A percentile compares a stretch with the other conserved stretches of the same genome.
These are phyloP conservation scores for Eueremaeus valkanovi DNA, from an alignment of 2,888 invertebrate species.

Conservation along the genomic window DNA sequence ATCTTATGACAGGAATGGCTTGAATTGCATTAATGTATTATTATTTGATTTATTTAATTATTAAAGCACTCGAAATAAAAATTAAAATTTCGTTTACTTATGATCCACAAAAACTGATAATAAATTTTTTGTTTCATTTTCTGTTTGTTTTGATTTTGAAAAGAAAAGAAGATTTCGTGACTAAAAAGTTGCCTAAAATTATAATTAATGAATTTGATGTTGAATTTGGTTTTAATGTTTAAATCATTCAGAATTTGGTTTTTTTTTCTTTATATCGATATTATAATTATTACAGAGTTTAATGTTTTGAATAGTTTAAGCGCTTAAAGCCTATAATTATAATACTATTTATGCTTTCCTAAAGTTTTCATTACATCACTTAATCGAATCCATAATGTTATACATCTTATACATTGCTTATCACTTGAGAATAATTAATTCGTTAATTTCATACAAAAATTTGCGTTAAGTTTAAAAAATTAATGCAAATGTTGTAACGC, in stretches of 20 bases:
- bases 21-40: background rate
- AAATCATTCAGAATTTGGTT: background rate
- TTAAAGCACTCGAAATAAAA: too few species aligned
- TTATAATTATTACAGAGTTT: background rate
- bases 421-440: too few species aligned
- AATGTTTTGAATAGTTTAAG: background rate
- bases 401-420: too few species aligned
- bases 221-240: background rate
- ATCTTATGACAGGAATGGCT: background rate
- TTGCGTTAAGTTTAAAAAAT: too few species aligned
- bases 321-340: background rate
- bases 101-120: background rate
- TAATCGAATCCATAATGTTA: background rate
- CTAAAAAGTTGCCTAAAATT: background rate
- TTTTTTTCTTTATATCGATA: background rate
- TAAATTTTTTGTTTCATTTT: background rate
- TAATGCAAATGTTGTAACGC: too few species aligned
- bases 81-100: background rate
- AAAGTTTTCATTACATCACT: slow-evolving; percentile 1
- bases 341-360: background rate
- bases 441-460: too few species aligned
- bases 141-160: background rate
- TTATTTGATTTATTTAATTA: background rate
- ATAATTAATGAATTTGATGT: background rate
- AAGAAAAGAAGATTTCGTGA: background rate